phyloP scores from a whole-genome alignment of 2,888 invertebrate species.

The Apodemia mormo region DNA sequence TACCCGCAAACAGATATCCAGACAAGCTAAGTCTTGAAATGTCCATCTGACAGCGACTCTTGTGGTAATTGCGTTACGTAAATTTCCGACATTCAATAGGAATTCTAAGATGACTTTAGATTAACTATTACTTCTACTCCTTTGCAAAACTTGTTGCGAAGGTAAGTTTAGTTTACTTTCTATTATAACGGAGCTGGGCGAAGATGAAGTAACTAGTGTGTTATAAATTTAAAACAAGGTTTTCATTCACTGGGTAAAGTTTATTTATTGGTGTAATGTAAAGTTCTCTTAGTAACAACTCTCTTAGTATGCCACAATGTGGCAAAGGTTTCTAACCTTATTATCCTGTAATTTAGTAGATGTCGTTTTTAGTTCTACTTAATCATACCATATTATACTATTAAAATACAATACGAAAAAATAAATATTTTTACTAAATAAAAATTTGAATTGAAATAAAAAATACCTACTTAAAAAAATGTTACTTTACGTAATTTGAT shows the following conservation, averaged over 20 bases:
- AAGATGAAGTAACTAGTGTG: constrained; percentile 9
- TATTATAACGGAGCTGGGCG: constrained; percentile 6
- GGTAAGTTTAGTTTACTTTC: constrained; percentile 13
- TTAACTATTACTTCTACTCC: constrained; percentile 30
- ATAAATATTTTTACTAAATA: too few species aligned
- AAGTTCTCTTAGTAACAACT: neutral
- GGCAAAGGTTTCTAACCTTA: neutral
- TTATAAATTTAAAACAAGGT: neutral
- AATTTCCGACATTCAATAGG: constrained; percentile 42
- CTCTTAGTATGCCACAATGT: neutral
- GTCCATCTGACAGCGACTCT: constrained; percentile 51
- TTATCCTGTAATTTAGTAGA: constrained; percentile 1
- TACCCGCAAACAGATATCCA: constrained; percentile 43
- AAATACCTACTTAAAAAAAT: too few species aligned
- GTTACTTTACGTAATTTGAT: too few species aligned
- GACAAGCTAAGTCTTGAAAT: constrained; percentile 53
- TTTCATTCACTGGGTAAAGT: neutral
- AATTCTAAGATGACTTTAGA: constrained; percentile 34
- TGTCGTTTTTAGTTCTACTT: too few species aligned
- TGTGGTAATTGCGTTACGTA: constrained; percentile 57
- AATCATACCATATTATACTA: too few species aligned
- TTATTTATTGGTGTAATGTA: neutral
- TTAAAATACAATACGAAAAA: too few species aligned
- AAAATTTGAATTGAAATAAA: too few species aligned
- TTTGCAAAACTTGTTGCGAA: constrained; percentile 25